Conservation (phyloP, 2,888 invertebrate genomes). For the Venusia cambrica region DNA sequence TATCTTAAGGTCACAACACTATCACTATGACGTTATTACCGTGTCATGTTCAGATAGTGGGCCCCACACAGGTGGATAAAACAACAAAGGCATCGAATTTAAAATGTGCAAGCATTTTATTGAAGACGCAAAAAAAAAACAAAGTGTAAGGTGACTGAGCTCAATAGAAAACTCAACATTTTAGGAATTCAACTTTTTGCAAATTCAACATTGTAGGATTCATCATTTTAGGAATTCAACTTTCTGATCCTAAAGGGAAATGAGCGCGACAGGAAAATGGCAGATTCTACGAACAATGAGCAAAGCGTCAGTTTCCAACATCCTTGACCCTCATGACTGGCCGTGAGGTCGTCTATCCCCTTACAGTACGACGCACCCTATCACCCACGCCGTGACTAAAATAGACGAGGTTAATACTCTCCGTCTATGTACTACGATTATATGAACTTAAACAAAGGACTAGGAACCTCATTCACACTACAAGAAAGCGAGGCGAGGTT, state of each 20-base stretch:
- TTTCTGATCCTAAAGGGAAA: no score
- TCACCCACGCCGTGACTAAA: conserved; percentile 64
- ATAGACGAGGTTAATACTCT: conserved; percentile 69
- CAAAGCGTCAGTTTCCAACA: conserved; percentile 41
- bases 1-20: conserved; percentile 74
- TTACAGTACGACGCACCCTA: conserved; percentile 63
- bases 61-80: conserved; percentile 45
- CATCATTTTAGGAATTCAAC: no score
- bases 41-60: conserved; percentile 53
- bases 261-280: no score
- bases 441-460: conserved; percentile 46
- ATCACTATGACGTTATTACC: conserved; percentile 63
- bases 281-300: conserved; percentile 21
- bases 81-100: conserved; percentile 18
- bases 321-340: conserved; percentile 42
- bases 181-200: no score
- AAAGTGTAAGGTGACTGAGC: conserved; percentile 1
- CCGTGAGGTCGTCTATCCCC: conserved; percentile 46
- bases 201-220: no score
- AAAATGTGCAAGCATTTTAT: conserved; percentile 6
- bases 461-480: conserved; percentile 23
- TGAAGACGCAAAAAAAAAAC: conserved; percentile 23
- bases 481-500: conserved; percentile 2
- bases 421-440: conserved; percentile 45
- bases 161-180: no score